These are phyloP conservation scores for Metopolophium dirhodum DNA, from an alignment of 1,140 invertebrate species.

Conservation along the genomic window DNA sequence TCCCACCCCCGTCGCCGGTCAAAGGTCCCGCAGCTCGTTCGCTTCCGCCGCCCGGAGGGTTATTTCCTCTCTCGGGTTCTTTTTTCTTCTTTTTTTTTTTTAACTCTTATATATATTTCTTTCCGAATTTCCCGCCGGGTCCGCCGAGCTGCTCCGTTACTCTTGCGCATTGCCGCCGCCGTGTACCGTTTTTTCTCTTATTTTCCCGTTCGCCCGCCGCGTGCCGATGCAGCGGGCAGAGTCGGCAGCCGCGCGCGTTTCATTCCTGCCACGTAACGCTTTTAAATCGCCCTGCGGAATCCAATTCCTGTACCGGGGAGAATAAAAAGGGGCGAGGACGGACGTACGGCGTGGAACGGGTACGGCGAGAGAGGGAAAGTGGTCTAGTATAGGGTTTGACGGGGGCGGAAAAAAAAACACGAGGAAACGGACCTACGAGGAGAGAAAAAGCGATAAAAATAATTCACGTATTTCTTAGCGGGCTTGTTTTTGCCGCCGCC, in stretches of 20 bases:
- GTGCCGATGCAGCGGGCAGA: background rate
- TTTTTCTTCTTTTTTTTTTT: conserved; percentile 27
- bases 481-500: conserved; percentile 40
- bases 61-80: background rate
- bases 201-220: background rate
- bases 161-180: background rate
- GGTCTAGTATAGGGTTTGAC: background rate
- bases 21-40: background rate
- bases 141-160: conserved; percentile 11
- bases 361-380: background rate
- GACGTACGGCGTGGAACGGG: background rate
- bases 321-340: conserved; percentile 26
- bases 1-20: background rate
- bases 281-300: conserved; percentile 53
- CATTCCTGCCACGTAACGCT: conserved; percentile 56
- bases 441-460: conserved; percentile 54
- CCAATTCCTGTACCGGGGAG: conserved; percentile 40
- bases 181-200: background rate
- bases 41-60: conserved; percentile 21
- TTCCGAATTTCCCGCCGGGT: conserved; percentile 41
- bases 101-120: conserved; percentile 33
- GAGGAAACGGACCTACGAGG: conserved; percentile 34
- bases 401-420: background rate
- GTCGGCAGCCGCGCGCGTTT: conserved; percentile 17
- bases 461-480: conserved; percentile 57